Percentiles rank a stretch among this genome's conserved stretches.
These are phyloP conservation scores for Apodemus speciosus DNA, from an alignment of 2,113 vertebrate genomes.

Conservation along the genomic window DNA sequence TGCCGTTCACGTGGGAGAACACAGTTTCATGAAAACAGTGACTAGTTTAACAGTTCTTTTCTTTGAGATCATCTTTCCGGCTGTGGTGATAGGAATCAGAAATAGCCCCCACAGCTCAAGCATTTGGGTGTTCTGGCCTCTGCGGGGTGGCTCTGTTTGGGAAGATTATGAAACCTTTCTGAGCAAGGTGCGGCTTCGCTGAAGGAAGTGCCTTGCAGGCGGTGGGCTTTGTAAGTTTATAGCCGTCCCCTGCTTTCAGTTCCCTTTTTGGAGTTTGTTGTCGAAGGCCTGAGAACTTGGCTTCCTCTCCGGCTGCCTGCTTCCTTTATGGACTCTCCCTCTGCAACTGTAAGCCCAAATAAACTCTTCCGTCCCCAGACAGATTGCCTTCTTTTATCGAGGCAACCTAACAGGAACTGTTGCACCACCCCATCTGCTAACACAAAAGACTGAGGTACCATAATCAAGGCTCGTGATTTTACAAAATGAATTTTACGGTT, in stretches of 20 bases:
- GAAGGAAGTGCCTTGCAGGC: background rate
- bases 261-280: background rate
- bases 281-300: background rate
- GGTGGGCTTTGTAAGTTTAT: background rate
- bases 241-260: background rate
- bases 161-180: background rate
- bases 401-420: background rate
- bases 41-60: background rate
- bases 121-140: background rate
- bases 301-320: background rate
- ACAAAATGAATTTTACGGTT: background rate
- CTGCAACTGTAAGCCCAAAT: background rate
- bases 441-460: background rate
- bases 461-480: background rate
- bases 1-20: constrained; percentile 7
- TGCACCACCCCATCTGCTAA: background rate
- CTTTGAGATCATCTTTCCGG: background rate
- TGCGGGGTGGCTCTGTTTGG: background rate
- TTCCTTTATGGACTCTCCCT: background rate
- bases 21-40: background rate
- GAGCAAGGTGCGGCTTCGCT: background rate
- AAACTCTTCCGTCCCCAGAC: background rate
- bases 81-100: background rate
- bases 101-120: background rate
- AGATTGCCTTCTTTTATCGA: background rate